Evolutionary conservation across 2,888 invertebrate genomes (phyloP), one percentile per base, ranked within the genome.

Genomic region (Rambutsinella grinnellia): DNA sequence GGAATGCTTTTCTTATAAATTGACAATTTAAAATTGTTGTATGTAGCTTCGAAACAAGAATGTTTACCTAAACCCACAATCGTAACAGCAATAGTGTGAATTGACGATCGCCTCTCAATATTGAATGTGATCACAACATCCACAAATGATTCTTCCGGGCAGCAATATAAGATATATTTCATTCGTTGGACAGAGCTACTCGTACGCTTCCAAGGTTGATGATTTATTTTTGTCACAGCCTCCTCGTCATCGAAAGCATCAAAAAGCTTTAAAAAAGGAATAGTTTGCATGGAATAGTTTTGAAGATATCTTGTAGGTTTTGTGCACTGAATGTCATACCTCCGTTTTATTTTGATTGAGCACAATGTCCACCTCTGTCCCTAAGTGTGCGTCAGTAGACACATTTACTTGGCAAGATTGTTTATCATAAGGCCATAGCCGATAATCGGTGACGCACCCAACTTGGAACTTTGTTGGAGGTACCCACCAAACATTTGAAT

Each of bases 401-500:
- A 80, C 13, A 8, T 49, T 15, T 8, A 78, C 47, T 2, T 46
- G 8, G 15, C 80, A 80, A 0, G 21, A 17, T 47, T 80, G 80
- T 1, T 19, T 51, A 56, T 78, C 80, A 53, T 78, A 80, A 15
- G 80, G 80, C 78, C 80, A 80, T 15, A 68, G 13, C 13, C 28
- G 58, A n/a, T 53, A 71, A 23, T 77, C 65, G 3, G 62, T 26
- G 8, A 8, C 8, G 23, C 79, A 79, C 0, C 54, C 65, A 8
- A 70, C 70, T 28, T 63, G 54, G 44, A 74, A 76, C 51, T 74
- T 79, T 19, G 70, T 49, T 0, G 74, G 75, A 3, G 79, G 75
- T 8, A 75, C 24, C 79, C 79, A 79, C 63, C 56, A 66, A 23
- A 79, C 15, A 3, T 6, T 13, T 0, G 63, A 49, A 24, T 53